Evolutionary conservation across 2,113 vertebrate genomes (phyloP).

Genomic region (Nycticryphes semicollaris): DNA sequence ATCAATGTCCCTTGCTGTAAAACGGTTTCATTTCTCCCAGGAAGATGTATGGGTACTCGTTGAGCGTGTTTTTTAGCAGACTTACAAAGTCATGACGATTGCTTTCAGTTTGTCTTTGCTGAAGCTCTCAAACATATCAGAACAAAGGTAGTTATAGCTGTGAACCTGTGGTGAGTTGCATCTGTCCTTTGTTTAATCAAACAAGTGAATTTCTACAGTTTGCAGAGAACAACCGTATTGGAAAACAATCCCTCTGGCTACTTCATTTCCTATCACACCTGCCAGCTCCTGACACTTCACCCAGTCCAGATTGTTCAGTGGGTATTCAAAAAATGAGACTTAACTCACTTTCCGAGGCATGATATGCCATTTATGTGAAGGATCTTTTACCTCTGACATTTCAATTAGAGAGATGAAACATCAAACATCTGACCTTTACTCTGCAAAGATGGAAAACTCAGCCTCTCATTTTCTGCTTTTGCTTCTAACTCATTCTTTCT

Average conservation of each 20-base stretch:
- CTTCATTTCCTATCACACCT: constrained; percentile 28
- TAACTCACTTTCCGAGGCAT: constrained; percentile 33
- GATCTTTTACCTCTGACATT: constrained; percentile 52
- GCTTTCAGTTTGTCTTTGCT: not conserved
- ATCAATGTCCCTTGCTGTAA: not conserved
- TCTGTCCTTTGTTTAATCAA: constrained; percentile 31
- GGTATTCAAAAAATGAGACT: not conserved
- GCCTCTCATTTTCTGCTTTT: not conserved
- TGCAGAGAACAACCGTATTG: not conserved
- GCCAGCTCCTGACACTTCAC: not conserved
- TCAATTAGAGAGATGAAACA: constrained; percentile 43
- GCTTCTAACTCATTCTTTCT: not conserved
- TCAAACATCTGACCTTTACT: not conserved
- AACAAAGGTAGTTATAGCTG: constrained; percentile 16
- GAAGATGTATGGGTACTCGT: not conserved
- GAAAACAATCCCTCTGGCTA: constrained; percentile 23
- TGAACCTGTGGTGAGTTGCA: constrained; percentile 4
- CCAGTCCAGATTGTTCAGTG: not conserved
- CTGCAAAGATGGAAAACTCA: not conserved
- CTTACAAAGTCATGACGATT: not conserved
- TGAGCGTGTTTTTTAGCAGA: not conserved
- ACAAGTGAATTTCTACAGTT: constrained; percentile 19
- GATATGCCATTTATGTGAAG: constrained; percentile 13
- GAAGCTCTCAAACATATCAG: not conserved
- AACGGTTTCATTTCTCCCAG: not conserved